phyloP scores from a whole-genome alignment of 2,797 vertebrate genomes.

The Peromyscus eremicus region DNA sequence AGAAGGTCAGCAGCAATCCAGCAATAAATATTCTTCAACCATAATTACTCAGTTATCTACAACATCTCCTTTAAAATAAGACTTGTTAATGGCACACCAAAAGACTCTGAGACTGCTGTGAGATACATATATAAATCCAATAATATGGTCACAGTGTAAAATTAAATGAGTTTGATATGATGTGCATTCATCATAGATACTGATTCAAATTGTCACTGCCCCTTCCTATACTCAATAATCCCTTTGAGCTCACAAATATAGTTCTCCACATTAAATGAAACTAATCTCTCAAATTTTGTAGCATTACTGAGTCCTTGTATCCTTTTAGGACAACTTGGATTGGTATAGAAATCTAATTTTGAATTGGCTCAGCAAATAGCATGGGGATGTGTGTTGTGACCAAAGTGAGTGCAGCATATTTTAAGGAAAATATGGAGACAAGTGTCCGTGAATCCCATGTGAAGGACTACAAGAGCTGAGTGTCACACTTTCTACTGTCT shows the following conservation, averaged over 20 bases:
- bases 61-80: slow-evolving; percentile 7
- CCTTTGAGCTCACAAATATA: not conserved
- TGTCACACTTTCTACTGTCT: not conserved
- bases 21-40: slow-evolving; percentile 38
- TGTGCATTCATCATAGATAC: not conserved
- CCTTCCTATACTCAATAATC: slow-evolving; percentile 27
- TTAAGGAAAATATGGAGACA: not conserved
- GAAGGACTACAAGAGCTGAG: not conserved
- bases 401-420: not conserved
- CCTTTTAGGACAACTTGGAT: not conserved
- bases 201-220: not conserved
- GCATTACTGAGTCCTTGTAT: not conserved
- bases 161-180: not conserved
- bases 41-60: not conserved
- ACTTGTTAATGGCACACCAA: not conserved
- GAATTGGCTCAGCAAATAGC: slow-evolving; percentile 2
- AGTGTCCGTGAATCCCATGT: not conserved
- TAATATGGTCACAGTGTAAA: not conserved
- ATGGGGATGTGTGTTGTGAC: not conserved
- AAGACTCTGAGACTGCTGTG: not conserved
- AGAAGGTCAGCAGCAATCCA: not conserved
- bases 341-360: slow-evolving; percentile 27
- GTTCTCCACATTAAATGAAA: slow-evolving; percentile 20
- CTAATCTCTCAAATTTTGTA: not conserved
- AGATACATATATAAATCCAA: not conserved